Evolutionary conservation across 2,888 invertebrate genomes (phyloP).

Genomic region (Drosophila imparisetae): DNA sequence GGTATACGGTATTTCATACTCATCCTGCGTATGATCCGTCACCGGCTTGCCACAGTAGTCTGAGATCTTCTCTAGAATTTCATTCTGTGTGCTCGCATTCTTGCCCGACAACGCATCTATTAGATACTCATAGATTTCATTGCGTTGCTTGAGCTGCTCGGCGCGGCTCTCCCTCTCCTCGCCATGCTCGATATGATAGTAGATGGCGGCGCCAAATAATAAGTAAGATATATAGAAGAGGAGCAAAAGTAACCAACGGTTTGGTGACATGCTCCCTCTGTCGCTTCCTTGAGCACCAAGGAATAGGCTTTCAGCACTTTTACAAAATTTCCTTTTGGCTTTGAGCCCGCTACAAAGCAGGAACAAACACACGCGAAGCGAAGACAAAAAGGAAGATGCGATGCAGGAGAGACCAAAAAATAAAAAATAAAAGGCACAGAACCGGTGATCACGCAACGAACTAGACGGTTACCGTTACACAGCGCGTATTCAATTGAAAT

Average conservation of each 20-base stretch:
- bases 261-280: constrained; percentile 88
- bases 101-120: constrained; percentile 78
- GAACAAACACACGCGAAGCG: constrained; percentile 6
- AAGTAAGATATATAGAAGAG: constrained; percentile 91
- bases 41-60: constrained; percentile 92
- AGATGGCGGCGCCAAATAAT: constrained; percentile 93
- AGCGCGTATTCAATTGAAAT: constrained; percentile 72
- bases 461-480: constrained; percentile 71
- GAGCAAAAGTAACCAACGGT: constrained; percentile 91
- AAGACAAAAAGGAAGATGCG: constrained; percentile 7
- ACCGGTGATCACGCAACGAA: constrained; percentile 48
- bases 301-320: constrained; percentile 20
- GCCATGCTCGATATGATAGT: constrained; percentile 92
- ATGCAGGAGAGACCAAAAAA: constrained; percentile 5
- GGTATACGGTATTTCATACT: constrained; percentile 87
- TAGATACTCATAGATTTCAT: constrained; percentile 87
- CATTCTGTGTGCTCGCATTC: constrained; percentile 77
- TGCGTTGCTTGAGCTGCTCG: constrained; percentile 87
- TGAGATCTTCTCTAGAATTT: constrained; percentile 86
- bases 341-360: constrained; percentile 6
- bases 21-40: constrained; percentile 87
- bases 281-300: constrained; percentile 42
- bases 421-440: constrained; percentile 33
- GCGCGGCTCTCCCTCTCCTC: constrained; percentile 88
- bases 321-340: constrained; percentile 7